Percentiles rank a stretch among this genome's conserved stretches.
phyloP scores from a whole-genome alignment of 2,113 vertebrate species.

The Sciurus niger region DNA sequence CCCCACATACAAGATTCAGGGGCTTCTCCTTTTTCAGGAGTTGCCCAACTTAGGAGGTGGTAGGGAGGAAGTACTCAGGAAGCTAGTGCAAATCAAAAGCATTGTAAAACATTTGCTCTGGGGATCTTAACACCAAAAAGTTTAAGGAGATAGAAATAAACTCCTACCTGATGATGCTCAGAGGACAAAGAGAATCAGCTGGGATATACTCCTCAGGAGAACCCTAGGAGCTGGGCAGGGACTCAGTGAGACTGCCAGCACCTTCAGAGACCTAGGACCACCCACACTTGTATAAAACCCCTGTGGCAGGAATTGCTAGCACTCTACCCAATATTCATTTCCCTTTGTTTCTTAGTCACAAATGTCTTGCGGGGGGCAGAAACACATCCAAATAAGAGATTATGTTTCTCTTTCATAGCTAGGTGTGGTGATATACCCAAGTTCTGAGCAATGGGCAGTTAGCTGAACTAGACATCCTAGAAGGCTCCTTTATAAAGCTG shows the following conservation, averaged over 20 bases:
- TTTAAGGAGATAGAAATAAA: slow-evolving; percentile 12
- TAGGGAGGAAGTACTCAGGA: background rate
- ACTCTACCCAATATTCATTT: background rate
- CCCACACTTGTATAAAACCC: background rate
- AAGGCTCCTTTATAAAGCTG: background rate
- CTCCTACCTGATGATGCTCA: background rate
- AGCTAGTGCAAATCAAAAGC: slow-evolving; percentile 15
- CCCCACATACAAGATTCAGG: background rate
- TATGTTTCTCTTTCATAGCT: background rate
- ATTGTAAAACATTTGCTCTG: background rate
- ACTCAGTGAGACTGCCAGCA: background rate
- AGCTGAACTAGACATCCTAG: background rate
- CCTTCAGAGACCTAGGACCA: background rate
- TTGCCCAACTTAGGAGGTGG: slow-evolving; percentile 29
- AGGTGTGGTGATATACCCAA: background rate
- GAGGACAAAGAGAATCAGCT: background rate
- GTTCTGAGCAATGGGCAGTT: background rate
- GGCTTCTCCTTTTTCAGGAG: background rate
- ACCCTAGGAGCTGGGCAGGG: background rate
- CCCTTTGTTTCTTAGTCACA: background rate
- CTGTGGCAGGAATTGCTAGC: background rate
- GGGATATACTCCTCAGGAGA: background rate
- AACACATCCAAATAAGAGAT: slow-evolving; percentile 15
- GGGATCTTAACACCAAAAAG: background rate
- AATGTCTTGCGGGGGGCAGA: background rate